Percentiles rank a stretch among this genome's conserved stretches.
phyloP scores from a whole-genome alignment of 2,113 vertebrate species.

The Tyrannus savana region DNA sequence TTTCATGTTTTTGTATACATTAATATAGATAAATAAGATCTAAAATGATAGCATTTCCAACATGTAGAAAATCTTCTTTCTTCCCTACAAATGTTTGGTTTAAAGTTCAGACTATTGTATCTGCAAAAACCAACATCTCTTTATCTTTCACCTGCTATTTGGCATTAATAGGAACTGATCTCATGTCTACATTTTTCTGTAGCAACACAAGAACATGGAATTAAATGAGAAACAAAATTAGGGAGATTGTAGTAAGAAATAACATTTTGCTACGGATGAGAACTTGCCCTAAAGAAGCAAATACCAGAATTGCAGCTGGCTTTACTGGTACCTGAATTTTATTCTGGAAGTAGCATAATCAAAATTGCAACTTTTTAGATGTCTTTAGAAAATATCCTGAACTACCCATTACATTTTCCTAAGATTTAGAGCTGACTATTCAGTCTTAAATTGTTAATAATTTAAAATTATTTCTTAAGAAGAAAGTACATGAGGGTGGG shows the following conservation, averaged over 20 bases:
- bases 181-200: neutral
- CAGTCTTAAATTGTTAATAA: neutral
- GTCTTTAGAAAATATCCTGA: neutral
- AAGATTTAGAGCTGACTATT: neutral
- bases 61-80: neutral
- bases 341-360: neutral
- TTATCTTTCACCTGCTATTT: neutral
- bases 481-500: neutral
- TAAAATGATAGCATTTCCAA: neutral
- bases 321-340: neutral
- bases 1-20: neutral
- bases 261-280: neutral
- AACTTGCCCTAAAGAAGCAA: neutral
- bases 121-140: neutral
- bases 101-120: neutral
- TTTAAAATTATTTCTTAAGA: neutral
- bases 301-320: neutral
- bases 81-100: neutral
- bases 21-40: neutral
- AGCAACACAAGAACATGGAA: neutral
- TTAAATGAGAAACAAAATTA: neutral
- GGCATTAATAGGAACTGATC: neutral
- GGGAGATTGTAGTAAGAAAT: neutral
- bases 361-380: neutral
- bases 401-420: neutral